A percentile compares a stretch with the other conserved stretches of the same genome.
Evolutionary conservation across 2,113 vertebrate species (phyloP).

Genomic region (Pterocles burchelli): DNA sequence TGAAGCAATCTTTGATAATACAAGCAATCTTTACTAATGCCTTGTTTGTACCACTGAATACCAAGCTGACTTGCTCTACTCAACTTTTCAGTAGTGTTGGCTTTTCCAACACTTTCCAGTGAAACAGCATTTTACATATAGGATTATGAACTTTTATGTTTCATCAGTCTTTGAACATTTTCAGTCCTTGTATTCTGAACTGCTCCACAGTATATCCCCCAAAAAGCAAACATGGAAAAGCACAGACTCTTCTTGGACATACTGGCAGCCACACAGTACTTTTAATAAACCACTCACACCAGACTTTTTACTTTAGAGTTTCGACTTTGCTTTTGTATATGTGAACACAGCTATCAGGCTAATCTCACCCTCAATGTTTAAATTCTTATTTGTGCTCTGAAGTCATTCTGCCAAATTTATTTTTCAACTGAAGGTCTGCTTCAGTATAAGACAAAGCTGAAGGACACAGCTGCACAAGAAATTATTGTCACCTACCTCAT

Average conservation of each 20-base stretch:
- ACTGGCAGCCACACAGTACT: rapidly evolving
- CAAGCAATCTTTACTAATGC: background rate
- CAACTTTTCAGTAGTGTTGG: background rate
- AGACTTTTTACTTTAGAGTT: background rate
- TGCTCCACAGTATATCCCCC: background rate
- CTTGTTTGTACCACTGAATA: background rate
- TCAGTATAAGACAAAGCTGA: background rate
- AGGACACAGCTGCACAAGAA: background rate
- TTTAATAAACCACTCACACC: background rate
- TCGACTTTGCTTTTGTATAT: background rate
- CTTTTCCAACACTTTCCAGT: background rate
- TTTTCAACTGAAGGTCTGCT: background rate
- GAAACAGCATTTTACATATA: background rate
- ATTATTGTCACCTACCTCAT: background rate
- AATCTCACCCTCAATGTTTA: background rate
- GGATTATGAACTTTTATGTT: background rate
- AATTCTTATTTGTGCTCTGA: background rate
- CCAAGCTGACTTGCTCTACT: background rate
- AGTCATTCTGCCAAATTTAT: background rate
- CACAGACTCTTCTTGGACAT: background rate
- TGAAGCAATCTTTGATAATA: background rate
- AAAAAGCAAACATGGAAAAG: background rate
- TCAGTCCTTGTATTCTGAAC: background rate
- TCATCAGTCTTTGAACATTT: background rate
- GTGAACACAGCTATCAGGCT: background rate